phyloP scores from a whole-genome alignment of 1,140 invertebrate genomes.

The Saccostrea glomerata region DNA sequence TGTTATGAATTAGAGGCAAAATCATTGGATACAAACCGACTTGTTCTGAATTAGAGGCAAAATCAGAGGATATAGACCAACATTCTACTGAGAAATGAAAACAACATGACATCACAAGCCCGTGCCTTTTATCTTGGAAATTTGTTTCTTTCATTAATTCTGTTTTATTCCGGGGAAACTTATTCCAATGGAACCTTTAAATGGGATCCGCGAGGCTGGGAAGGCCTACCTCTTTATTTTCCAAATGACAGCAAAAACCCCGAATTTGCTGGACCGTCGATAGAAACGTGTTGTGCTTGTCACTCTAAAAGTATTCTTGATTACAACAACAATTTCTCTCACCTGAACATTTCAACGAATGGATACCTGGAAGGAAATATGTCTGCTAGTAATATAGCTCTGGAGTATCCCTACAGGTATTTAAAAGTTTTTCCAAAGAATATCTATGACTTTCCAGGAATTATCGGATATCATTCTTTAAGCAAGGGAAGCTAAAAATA shows the following conservation, averaged over 20 bases:
- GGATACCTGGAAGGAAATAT: neutral
- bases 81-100: too few relatives aligned
- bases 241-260: neutral
- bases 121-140: neutral
- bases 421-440: neutral
- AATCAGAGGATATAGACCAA: too few relatives aligned
- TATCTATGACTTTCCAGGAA: neutral
- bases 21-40: too few relatives aligned
- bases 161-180: neutral
- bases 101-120: too few relatives aligned
- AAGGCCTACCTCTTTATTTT: neutral
- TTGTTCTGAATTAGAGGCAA: too few relatives aligned
- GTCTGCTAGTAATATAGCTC: neutral
- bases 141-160: neutral
- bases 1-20: too few relatives aligned
- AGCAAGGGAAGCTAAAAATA: too few relatives aligned
- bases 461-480: too few relatives aligned
- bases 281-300: neutral
- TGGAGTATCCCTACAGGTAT: neutral
- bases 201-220: neutral
- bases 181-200: neutral
- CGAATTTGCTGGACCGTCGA: neutral
- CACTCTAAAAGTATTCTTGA: neutral
- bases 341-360: neutral
- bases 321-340: neutral